Conservation (phyloP, 2,888 invertebrate species). For the Lithophane leautieri region DNA sequence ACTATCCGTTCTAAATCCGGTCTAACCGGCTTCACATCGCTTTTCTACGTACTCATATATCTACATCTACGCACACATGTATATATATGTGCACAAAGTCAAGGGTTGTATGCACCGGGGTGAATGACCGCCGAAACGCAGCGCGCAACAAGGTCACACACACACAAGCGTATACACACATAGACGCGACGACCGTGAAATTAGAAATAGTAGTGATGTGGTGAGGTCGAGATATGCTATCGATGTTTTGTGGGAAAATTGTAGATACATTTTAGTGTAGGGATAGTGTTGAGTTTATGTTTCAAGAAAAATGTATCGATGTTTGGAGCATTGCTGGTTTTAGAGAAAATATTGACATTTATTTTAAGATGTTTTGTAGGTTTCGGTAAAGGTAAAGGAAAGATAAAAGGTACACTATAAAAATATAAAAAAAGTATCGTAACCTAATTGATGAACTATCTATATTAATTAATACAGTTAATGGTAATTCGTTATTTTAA, state of each 20-base stretch:
- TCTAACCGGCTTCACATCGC: slow-evolving; percentile 43
- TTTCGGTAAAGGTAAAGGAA: neutral
- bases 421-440: too few relatives aligned
- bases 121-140: slow-evolving; percentile 89
- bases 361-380: neutral
- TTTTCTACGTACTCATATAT: slow-evolving; percentile 46
- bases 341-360: neutral
- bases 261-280: slow-evolving; percentile 19
- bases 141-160: slow-evolving; percentile 87
- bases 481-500: neutral
- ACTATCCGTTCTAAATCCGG: slow-evolving; percentile 50
- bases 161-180: slow-evolving; percentile 83
- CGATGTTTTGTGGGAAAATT: slow-evolving; percentile 28
- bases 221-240: slow-evolving; percentile 28
- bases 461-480: neutral
- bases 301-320: neutral
- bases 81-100: slow-evolving; percentile 79
- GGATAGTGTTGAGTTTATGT: neutral
- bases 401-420: neutral
- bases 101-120: slow-evolving; percentile 88
- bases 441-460: neutral
- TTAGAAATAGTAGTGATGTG: slow-evolving; percentile 87
- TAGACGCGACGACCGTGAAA: slow-evolving; percentile 84
- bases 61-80: slow-evolving; percentile 39
- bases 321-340: neutral